Evolutionary conservation across 2,113 vertebrate species (phyloP).

Genomic region (Hydrochoerus hydrochaeris): DNA sequence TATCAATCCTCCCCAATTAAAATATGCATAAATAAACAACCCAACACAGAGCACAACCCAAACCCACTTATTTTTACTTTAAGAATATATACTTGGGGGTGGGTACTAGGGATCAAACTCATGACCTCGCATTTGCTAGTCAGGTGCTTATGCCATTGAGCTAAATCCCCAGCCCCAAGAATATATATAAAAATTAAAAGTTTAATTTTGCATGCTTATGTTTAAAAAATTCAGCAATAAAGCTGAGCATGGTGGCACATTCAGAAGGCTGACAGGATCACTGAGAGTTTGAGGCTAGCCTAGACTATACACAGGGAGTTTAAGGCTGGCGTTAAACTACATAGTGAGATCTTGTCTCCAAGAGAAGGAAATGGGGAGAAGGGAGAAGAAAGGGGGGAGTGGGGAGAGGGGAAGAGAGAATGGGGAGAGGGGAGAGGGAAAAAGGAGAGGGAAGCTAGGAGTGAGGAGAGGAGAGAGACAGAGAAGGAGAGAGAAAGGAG

Average conservation of each 20-base stretch:
- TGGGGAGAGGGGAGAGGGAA: too few relatives aligned
- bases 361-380: too few relatives aligned
- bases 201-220: not conserved
- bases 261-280: not conserved
- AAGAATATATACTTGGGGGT: not conserved
- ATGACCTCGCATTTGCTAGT: too few relatives aligned
- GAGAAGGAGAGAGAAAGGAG: not conserved
- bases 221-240: constrained; percentile 43
- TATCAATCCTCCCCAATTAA: not conserved
- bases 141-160: too few relatives aligned
- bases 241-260: not conserved
- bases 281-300: not conserved
- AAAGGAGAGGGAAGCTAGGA: too few relatives aligned
- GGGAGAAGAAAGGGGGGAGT: too few relatives aligned
- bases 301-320: not conserved
- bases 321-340: not conserved
- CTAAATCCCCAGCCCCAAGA: not conserved
- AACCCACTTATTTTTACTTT: constrained; percentile 45
- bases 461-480: too few relatives aligned
- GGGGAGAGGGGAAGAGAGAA: too few relatives aligned
- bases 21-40: not conserved
- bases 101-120: too few relatives aligned
- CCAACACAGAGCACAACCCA: not conserved
- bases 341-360: not conserved
- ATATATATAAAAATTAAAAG: not conserved